Conservation (phyloP, 1,140 invertebrate species). For the Hormaphis cornu region DNA sequence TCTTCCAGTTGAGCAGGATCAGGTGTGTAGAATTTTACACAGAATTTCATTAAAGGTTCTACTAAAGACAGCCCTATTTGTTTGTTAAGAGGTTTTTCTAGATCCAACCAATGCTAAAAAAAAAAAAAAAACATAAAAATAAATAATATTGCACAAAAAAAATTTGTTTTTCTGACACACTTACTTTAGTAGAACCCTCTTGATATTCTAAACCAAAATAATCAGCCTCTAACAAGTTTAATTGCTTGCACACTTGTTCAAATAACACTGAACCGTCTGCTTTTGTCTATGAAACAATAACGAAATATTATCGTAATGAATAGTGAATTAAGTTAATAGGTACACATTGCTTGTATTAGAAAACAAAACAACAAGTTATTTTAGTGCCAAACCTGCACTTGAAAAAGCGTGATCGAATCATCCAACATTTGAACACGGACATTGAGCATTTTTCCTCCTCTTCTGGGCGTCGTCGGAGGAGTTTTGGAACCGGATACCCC, state of each 20-base stretch:
- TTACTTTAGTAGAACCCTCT: slow-evolving; percentile 72
- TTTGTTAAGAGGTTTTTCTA: slow-evolving; percentile 89
- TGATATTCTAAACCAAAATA: slow-evolving; percentile 97
- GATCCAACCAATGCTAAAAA: slow-evolving; percentile 89
- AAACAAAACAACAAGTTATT: not conserved
- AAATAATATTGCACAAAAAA: not conserved
- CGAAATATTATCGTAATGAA: slow-evolving; percentile 32
- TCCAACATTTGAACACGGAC: slow-evolving; percentile 80
- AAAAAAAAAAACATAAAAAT: slow-evolving; percentile 28
- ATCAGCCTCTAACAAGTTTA: slow-evolving; percentile 92
- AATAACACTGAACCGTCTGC: slow-evolving; percentile 85
- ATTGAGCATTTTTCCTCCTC: slow-evolving; percentile 76
- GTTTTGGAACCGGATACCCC: slow-evolving; percentile 35
- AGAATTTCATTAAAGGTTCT: slow-evolving; percentile 77
- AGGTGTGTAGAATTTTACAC: slow-evolving; percentile 98
- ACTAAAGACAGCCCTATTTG: slow-evolving; percentile 85
- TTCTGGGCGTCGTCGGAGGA: slow-evolving; percentile 35
- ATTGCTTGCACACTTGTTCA: slow-evolving; percentile 90
- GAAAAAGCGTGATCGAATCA: slow-evolving; percentile 77
- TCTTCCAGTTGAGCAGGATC: slow-evolving; percentile 96
- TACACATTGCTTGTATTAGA: not conserved
- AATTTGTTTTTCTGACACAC: slow-evolving; percentile 30
- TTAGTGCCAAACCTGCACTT: slow-evolving; percentile 65
- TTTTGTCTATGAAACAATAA: slow-evolving; percentile 70
- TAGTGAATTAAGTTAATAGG: not conserved